Percentiles rank a stretch among this genome's conserved stretches.
These are phyloP conservation scores for Triplophysa bombifrons DNA, from an alignment of 2,797 vertebrate species.

Conservation along the genomic window DNA sequence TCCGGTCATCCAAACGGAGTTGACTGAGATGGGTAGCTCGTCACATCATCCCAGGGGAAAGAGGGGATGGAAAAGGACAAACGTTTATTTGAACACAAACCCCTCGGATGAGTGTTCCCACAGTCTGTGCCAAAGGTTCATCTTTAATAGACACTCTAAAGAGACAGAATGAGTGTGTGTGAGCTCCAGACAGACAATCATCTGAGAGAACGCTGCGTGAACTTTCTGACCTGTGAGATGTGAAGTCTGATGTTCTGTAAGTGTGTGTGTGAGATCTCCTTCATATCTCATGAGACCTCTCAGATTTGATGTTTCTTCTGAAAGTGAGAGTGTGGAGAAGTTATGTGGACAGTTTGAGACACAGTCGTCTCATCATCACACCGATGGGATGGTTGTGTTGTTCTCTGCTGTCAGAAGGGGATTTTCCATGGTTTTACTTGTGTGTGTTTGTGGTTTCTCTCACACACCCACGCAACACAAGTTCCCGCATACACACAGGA, in stretches of 20 bases:
- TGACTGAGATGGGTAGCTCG: slow-evolving; percentile 23
- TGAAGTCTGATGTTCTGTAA: background rate
- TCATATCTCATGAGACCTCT: background rate
- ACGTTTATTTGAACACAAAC: slow-evolving; percentile 75
- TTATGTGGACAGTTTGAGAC: background rate
- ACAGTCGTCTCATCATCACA: slow-evolving; percentile 4
- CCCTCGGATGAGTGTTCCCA: slow-evolving; percentile 74
- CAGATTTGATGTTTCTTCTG: background rate
- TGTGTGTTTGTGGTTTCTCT: slow-evolving; percentile 50
- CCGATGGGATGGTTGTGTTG: background rate
- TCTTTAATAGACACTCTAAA: slow-evolving; percentile 55
- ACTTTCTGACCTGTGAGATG: background rate
- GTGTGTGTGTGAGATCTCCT: background rate
- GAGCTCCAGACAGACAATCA: slow-evolving; percentile 33
- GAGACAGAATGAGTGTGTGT: slow-evolving; percentile 8
- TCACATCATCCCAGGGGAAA: slow-evolving; percentile 60
- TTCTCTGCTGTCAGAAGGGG: slow-evolving; percentile 9
- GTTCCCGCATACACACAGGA: slow-evolving; percentile 69
- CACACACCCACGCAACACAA: slow-evolving; percentile 73
- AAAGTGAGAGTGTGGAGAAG: background rate
- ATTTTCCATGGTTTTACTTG: slow-evolving; percentile 38
- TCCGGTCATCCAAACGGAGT: slow-evolving; percentile 37
- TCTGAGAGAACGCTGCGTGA: slow-evolving; percentile 10
- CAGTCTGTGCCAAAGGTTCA: slow-evolving; percentile 65
- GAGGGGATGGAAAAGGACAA: slow-evolving; percentile 69